Conservation (phyloP, 2,113 vertebrate species). For the Pimephales promelas region DNA sequence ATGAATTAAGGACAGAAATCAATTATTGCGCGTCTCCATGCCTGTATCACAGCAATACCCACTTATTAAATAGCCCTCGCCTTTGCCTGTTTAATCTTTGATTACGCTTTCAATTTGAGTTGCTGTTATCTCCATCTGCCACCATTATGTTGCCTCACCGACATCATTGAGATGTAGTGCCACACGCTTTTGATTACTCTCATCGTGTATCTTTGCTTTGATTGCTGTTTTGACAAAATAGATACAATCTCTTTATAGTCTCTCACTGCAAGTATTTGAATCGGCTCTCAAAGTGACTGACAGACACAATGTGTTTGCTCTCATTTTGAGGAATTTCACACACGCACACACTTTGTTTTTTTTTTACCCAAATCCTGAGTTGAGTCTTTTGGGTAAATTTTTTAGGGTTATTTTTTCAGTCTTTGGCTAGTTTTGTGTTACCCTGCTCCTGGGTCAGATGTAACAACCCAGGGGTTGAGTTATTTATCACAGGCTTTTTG, state of each 20-base stretch:
- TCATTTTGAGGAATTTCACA: background rate
- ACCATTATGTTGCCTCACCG: constrained; percentile 49
- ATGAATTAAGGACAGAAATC: constrained; percentile 63
- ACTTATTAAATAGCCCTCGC: constrained; percentile 54
- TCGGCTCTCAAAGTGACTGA: background rate
- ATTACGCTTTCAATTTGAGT: constrained; percentile 61
- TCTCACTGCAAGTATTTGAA: constrained; percentile 19
- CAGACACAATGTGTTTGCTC: background rate
- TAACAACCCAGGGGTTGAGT: too few relatives aligned
- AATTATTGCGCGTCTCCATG: constrained; percentile 55
- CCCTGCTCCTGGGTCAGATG: too few relatives aligned
- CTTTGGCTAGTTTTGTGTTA: too few relatives aligned
- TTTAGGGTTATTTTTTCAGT: too few relatives aligned
- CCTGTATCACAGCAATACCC: constrained; percentile 56
- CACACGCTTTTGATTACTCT: constrained; percentile 38
- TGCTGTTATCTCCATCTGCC: constrained; percentile 58
- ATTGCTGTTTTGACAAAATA: constrained; percentile 52
- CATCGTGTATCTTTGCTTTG: constrained; percentile 47
- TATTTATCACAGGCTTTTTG: too few relatives aligned
- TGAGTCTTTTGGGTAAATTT: too few relatives aligned
- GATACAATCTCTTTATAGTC: constrained; percentile 45
- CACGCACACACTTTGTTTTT: too few relatives aligned
- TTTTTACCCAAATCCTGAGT: too few relatives aligned
- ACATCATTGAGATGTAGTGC: constrained; percentile 48
- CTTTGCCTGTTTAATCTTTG: constrained; percentile 62